Conservation (phyloP, 2,888 invertebrate species). For the Volucella inflata region DNA sequence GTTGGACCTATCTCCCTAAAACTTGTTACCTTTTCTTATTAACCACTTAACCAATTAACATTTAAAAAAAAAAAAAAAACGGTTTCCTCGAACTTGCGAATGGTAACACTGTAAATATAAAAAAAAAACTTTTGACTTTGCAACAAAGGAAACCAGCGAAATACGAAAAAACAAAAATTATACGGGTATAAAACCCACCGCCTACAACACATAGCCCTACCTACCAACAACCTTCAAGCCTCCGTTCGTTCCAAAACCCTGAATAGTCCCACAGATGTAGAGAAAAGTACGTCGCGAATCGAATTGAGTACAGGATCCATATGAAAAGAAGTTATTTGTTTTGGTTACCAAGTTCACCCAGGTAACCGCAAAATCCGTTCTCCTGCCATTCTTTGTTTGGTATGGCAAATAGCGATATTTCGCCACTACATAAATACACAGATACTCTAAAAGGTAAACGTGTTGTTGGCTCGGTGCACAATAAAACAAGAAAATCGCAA, state of each 20-base stretch:
- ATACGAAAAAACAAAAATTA: constrained; percentile 31
- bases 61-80: too few species aligned
- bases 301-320: constrained; percentile 34
- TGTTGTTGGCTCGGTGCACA: constrained; percentile 27
- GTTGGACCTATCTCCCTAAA: too few species aligned
- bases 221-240: constrained; percentile 22
- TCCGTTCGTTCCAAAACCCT: neutral
- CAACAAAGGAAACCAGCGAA: neutral
- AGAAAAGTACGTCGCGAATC: constrained; percentile 27
- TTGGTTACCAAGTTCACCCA: constrained; percentile 76
- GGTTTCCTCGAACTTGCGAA: neutral
- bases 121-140: neutral
- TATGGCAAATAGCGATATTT: constrained; percentile 43
- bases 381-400: constrained; percentile 46
- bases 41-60: too few species aligned
- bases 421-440: constrained; percentile 41
- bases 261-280: too few species aligned
- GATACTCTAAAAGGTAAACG: constrained; percentile 43
- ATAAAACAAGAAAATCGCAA: constrained; percentile 10
- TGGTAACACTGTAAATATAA: constrained; percentile 15
- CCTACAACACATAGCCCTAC: constrained; percentile 4
- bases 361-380: constrained; percentile 76
- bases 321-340: constrained; percentile 68
- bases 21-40: too few species aligned
- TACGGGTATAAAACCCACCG: constrained; percentile 19